Percentiles rank a stretch among this genome's conserved stretches.
These are phyloP conservation scores for Sebastes variabilis DNA, from an alignment of 2,797 vertebrate species.

Conservation along the genomic window DNA sequence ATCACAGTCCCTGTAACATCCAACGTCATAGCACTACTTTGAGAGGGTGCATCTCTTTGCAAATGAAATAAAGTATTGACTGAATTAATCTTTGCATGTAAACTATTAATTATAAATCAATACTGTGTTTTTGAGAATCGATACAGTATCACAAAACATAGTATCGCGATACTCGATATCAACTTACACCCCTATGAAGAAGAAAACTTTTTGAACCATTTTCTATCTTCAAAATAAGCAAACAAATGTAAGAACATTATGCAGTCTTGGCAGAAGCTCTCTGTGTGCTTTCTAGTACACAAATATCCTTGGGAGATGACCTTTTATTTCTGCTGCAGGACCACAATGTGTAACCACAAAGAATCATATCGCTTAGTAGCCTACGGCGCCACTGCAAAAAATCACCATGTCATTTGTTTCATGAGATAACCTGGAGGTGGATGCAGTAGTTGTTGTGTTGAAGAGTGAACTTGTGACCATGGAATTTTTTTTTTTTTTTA, in stretches of 20 bases:
- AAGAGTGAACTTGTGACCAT: background rate
- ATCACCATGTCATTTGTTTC: background rate
- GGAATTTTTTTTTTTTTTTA: background rate
- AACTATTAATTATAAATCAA: no score
- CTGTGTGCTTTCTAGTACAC: background rate
- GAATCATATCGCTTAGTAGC: background rate
- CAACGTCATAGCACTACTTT: no score
- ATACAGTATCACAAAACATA: no score
- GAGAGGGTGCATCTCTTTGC: no score
- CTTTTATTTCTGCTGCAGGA: background rate
- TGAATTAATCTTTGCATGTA: no score
- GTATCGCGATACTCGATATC: no score
- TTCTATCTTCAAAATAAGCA: background rate
- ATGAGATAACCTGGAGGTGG: background rate
- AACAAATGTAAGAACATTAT: background rate
- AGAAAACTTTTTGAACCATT: background rate
- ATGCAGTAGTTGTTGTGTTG: background rate
- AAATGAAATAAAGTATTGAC: no score
- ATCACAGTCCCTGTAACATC: no score
- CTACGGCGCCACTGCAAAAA: background rate
- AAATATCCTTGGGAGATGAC: background rate
- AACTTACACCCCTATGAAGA: no score
- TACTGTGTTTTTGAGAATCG: no score
- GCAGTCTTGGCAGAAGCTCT: background rate
- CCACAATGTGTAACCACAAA: background rate